Base-by-base conservation (phyloP, 2,888 invertebrate genomes). In the Dasysyrphus tricinctus region DNA sequence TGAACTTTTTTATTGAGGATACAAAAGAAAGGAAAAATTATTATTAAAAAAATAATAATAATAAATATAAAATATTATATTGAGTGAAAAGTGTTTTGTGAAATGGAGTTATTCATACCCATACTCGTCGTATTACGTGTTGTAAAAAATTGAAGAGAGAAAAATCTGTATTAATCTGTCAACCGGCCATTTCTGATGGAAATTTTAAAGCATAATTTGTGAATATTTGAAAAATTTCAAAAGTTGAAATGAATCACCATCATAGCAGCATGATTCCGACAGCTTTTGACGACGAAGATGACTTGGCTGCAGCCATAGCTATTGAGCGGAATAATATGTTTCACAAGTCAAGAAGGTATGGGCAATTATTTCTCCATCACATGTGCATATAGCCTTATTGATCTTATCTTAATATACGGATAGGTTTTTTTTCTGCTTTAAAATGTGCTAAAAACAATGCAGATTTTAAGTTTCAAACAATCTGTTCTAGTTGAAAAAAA, bases 261-360 rank as follows among this genome's bases (percentile, higher is more conserved):
- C 61, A 61, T 88, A 91, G 91, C 80, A 91, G 91, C 79, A 91
- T 91, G 91, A 91, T 92, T 88, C 92, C 92, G 29, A 90, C 91
- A 76, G 90, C 91, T 78, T 89, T 92, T 89, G 91, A 92, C 87
- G 91, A 92, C 82, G 92, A 92, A 88, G 91, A 91, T 80, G 92
- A 92, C 88, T 88, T 92, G 90, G 92, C 91, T 49, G 88, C 91
- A 51, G 91, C 92, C n/a, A 92, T 92, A 70, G 82, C 89, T 72
- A 90, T 90, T 80, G 92, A 92, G 89, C 90, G 90, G 67, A 91
- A 92, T 82, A 91, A 92, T 74, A 92, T 92, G 92, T 92, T 92
- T 86, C 90, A 92, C 63, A 92, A 92, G 80, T 90, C 92, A 37
- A 89, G 91, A 89, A 91, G 92, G 91, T 92, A 91, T 37, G 24